Percentiles rank a stretch among this genome's conserved stretches.
Evolutionary conservation across 1,140 invertebrate genomes (phyloP).

Genomic region (Archegozetes longisetosus): DNA sequence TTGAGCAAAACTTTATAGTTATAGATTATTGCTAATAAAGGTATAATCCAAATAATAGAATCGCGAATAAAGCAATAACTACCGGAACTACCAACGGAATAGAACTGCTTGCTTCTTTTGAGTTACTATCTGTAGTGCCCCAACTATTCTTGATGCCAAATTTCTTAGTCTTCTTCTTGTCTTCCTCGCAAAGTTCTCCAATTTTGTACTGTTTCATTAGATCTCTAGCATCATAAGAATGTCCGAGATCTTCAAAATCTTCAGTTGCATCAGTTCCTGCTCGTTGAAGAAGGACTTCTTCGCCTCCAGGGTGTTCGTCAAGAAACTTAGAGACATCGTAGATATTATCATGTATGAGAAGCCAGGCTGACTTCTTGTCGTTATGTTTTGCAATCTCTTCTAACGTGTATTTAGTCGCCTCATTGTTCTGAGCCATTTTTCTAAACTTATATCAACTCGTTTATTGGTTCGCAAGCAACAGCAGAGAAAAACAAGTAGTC

Average conservation of each 20-base stretch:
- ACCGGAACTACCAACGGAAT: too few relatives aligned
- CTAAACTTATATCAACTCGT: too few relatives aligned
- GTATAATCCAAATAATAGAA: too few relatives aligned
- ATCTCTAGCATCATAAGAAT: slow-evolving; percentile 82
- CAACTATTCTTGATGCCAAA: background rate
- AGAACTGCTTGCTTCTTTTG: too few relatives aligned
- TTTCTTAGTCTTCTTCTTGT: background rate
- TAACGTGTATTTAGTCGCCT: slow-evolving; percentile 14
- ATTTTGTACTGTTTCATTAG: slow-evolving; percentile 83
- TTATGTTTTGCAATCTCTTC: slow-evolving; percentile 38
- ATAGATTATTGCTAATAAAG: too few relatives aligned
- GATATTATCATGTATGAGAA: slow-evolving; percentile 41
- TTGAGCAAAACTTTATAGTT: too few relatives aligned
- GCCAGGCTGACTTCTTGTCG: slow-evolving; percentile 33
- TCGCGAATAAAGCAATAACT: too few relatives aligned
- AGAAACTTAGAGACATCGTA: slow-evolving; percentile 46
- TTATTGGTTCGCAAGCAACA: too few relatives aligned
- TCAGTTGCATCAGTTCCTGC: slow-evolving; percentile 38
- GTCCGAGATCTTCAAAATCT: slow-evolving; percentile 63
- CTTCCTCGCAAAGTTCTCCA: slow-evolving; percentile 47
- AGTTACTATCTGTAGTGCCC: too few relatives aligned
- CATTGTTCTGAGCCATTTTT: too few relatives aligned
- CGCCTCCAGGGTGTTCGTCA: slow-evolving; percentile 83
- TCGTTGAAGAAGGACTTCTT: slow-evolving; percentile 83
- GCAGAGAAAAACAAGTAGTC: too few relatives aligned